A percentile compares a stretch with the other conserved stretches of the same genome.
These are phyloP conservation scores for Ptyas mucosa DNA, from an alignment of 2,113 vertebrate genomes.

Conservation along the genomic window DNA sequence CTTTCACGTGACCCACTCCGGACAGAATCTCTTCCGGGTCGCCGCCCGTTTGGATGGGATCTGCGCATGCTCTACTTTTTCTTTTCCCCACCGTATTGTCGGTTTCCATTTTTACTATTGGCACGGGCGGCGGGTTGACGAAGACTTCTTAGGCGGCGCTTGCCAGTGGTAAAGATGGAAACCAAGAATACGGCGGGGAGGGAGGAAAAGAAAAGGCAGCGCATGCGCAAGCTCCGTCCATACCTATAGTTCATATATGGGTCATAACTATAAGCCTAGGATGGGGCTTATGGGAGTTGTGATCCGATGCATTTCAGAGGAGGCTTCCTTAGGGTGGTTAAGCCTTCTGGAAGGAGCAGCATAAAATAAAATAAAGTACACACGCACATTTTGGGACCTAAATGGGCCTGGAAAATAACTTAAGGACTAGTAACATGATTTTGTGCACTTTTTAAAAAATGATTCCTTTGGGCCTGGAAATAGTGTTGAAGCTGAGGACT, in stretches of 20 bases:
- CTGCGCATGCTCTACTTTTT: rapidly evolving
- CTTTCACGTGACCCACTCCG: not conserved
- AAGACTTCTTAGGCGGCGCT: no score
- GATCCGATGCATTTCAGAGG: not conserved
- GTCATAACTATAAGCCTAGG: not conserved
- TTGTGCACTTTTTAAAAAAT: not conserved
- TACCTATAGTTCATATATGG: not conserved
- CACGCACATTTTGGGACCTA: not conserved
- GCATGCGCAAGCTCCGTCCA: not conserved
- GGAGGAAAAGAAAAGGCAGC: no score
- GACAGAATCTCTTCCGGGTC: not conserved
- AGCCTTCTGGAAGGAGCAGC: not conserved
- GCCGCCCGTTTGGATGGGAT: no score
- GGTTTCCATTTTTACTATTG: not conserved
- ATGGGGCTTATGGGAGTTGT: not conserved
- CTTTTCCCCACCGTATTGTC: not conserved
- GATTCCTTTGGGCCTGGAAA: not conserved
- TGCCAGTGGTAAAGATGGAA: no score
- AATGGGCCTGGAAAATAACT: not conserved
- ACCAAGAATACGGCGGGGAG: no score
- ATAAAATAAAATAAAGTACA: not conserved
- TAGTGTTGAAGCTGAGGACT: not conserved
- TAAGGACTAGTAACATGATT: not conserved
- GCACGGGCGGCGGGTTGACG: not conserved
- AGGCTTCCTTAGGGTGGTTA: not conserved